Conservation (phyloP, 2,797 vertebrate genomes). For the Poecile montanus region DNA sequence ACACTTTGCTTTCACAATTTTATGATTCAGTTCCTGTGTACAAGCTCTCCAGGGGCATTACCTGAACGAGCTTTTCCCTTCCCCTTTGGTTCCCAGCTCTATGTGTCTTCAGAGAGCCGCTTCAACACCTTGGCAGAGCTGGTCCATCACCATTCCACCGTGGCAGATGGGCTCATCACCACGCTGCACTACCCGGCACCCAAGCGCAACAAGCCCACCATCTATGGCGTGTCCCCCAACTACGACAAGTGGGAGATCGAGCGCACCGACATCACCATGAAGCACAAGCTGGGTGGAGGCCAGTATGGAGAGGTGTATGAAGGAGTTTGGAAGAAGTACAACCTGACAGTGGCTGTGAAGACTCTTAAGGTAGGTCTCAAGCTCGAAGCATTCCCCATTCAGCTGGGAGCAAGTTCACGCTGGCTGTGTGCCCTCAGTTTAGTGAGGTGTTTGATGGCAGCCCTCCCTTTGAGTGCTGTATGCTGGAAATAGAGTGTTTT, state of each 20-base stretch:
- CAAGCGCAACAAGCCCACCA: constrained; percentile 98
- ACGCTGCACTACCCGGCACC: constrained; percentile 96
- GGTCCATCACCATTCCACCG: constrained; percentile 97
- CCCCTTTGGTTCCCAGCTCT: constrained; percentile 80
- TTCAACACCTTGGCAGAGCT: constrained; percentile 96
- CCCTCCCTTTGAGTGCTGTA: not conserved
- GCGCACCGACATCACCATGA: constrained; percentile 98
- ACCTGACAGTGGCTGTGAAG: constrained; percentile 95
- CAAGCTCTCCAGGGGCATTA: fast-evolving
- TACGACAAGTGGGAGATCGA: constrained; percentile 99
- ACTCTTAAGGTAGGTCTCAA: constrained; percentile 86
- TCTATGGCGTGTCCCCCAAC: constrained; percentile 97
- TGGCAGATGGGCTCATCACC: constrained; percentile 95
- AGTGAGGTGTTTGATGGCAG: fast-evolving
- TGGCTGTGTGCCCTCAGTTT: not conserved
- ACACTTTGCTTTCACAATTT: not conserved
- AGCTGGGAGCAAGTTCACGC: fast-evolving
- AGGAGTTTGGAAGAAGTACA: constrained; percentile 98
- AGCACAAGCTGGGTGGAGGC: constrained; percentile 96
- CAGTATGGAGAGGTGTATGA: constrained; percentile 99
- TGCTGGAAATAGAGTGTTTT: not conserved
- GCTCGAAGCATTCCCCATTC: fast-evolving
- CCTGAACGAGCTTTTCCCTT: not conserved
- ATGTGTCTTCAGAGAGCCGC: constrained; percentile 96
- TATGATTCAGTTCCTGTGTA: fast-evolving